Conservation (phyloP, 2,113 vertebrate genomes). For the Lamprotornis superbus region DNA sequence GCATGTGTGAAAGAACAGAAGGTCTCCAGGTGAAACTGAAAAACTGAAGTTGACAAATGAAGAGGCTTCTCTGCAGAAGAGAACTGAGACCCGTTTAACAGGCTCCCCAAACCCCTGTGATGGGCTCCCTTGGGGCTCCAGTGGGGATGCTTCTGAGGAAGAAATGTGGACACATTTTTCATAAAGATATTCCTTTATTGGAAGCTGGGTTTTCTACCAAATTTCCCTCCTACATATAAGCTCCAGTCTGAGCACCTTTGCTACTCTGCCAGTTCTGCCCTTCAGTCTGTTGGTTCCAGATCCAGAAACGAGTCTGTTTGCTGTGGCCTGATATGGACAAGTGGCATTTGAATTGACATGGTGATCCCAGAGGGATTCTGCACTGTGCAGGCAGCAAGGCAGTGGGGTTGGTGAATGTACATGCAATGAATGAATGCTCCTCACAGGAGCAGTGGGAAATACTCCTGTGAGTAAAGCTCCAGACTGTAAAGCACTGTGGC, state of each 20-base stretch:
- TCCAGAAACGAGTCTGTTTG: background rate
- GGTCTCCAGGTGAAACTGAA: background rate
- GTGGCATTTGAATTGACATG: background rate
- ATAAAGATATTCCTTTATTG: background rate
- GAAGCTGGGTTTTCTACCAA: background rate
- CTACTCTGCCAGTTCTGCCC: background rate
- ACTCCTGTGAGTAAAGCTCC: background rate
- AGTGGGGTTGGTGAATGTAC: accelerated
- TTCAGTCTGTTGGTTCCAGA: background rate
- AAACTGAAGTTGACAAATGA: background rate
- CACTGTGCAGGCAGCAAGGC: background rate
- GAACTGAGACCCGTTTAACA: background rate
- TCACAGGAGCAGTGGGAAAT: background rate
- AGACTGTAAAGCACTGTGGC: background rate
- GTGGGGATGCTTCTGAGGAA: background rate
- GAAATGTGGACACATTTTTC: accelerated
- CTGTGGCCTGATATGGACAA: background rate
- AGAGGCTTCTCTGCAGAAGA: background rate
- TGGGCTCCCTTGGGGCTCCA: background rate
- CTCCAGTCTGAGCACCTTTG: background rate
- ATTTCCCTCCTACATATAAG: accelerated
- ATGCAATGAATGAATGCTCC: background rate
- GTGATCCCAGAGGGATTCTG: background rate
- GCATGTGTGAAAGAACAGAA: background rate
- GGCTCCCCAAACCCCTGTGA: background rate